Conservation (phyloP, 2,113 vertebrate species). For the Halichoeres trimaculatus region DNA sequence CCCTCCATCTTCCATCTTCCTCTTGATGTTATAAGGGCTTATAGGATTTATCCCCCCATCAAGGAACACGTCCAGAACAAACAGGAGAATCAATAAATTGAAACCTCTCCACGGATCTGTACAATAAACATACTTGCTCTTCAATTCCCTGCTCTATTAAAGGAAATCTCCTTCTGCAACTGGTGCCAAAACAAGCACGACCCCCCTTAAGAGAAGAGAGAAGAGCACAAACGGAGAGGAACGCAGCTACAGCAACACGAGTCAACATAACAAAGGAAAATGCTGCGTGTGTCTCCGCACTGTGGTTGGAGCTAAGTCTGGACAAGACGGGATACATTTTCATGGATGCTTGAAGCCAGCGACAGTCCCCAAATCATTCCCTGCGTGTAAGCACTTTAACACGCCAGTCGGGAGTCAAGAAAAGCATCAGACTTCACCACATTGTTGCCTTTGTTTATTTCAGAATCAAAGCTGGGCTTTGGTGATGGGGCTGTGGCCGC, state of each 20-base stretch:
- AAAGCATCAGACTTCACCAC: constrained; percentile 43
- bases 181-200: constrained; percentile 63
- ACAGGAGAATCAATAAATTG: constrained; percentile 52
- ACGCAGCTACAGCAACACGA: constrained; percentile 56
- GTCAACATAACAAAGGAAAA: constrained; percentile 66
- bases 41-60: constrained; percentile 23
- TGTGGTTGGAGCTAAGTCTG: constrained; percentile 58
- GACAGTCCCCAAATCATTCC: constrained; percentile 58
- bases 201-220: constrained; percentile 27
- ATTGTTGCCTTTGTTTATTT: constrained; percentile 66
- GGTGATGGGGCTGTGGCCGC: constrained; percentile 30
- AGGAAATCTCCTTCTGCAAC: constrained; percentile 54
- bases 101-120: constrained; percentile 33
- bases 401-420: constrained; percentile 46
- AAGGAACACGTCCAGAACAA: constrained; percentile 28
- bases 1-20: constrained; percentile 32
- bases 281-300: constrained; percentile 42
- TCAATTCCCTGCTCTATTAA: constrained; percentile 42
- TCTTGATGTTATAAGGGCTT: constrained; percentile 15
- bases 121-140: constrained; percentile 23
- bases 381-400: constrained; percentile 50
- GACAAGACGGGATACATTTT: constrained; percentile 48
- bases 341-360: constrained; percentile 44
- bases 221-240: constrained; percentile 27
- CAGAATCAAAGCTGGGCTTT: constrained; percentile 41